phyloP scores from a whole-genome alignment of 2,113 vertebrate genomes.

The Leucosticte australis region DNA sequence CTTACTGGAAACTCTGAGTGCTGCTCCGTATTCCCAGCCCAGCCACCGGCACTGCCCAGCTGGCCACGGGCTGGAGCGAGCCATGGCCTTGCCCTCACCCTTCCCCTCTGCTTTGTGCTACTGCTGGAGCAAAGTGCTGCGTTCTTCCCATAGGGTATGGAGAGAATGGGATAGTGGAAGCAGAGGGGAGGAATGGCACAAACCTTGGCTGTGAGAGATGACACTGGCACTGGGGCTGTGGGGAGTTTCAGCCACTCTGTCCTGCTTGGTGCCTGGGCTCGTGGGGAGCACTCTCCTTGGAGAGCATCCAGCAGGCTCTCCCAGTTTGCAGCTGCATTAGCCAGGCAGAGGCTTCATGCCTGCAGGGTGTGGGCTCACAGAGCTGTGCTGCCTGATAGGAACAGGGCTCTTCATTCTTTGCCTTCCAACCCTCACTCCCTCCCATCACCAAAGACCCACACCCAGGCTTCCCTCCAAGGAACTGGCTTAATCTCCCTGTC shows the following conservation, averaged over 20 bases:
- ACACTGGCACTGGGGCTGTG: accelerated
- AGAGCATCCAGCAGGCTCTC: neutral
- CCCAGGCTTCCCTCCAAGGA: accelerated
- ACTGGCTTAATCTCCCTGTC: neutral
- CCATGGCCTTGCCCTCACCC: neutral
- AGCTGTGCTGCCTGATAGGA: neutral
- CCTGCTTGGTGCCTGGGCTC: accelerated
- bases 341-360: neutral
- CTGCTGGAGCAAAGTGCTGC: neutral
- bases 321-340: neutral
- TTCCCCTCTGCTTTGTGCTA: neutral
- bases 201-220: neutral
- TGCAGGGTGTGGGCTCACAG: neutral
- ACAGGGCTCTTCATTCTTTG: neutral
- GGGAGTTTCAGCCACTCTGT: neutral
- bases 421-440: neutral
- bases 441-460: neutral
- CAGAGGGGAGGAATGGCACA: neutral
- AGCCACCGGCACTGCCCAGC: neutral
- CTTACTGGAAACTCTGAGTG: conserved; percentile 71
- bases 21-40: neutral
- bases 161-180: neutral
- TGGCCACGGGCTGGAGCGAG: neutral
- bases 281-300: accelerated
- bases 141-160: neutral